Percentiles rank a stretch among this genome's conserved stretches.
Conservation (phyloP, 2,888 invertebrate species). For the Himalopsyche kuldschensis region DNA sequence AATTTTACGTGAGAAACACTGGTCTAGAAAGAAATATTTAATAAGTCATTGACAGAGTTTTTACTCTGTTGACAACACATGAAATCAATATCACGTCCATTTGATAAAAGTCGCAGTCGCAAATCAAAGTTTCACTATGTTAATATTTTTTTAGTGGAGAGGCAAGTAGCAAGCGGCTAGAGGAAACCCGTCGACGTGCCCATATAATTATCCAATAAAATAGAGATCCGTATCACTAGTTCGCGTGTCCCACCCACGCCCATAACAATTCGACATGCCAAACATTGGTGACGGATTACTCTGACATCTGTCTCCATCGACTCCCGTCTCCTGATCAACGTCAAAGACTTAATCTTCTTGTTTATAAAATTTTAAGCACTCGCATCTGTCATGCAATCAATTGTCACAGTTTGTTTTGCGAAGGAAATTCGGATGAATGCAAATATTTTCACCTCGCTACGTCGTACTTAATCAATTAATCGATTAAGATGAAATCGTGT, state of each 20-base stretch:
- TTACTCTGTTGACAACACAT: neutral
- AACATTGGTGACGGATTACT: neutral
- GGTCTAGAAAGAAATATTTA: no score
- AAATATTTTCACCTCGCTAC: no score
- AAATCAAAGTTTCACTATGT: constrained; percentile 1
- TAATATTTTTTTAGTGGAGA: constrained; percentile 1
- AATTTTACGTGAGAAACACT: no score
- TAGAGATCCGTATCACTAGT: constrained; percentile 12
- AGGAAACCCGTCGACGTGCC: constrained; percentile 9
- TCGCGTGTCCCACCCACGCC: constrained; percentile 12
- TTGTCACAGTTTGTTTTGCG: no score
- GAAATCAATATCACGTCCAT: neutral
- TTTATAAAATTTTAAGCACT: no score
- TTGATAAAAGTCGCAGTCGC: neutral
- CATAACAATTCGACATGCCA: neutral
- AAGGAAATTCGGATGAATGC: no score
- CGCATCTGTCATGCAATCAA: no score
- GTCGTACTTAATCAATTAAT: no score
- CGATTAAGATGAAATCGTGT: no score
- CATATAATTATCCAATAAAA: constrained; percentile 30
- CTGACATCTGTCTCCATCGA: neutral
- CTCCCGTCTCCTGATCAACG: no score
- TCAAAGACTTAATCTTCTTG: no score
- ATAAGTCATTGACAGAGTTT: neutral
- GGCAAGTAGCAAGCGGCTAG: neutral